Evolutionary conservation across 1,140 invertebrate species (phyloP).

Genomic region (Antheraea mylitta): DNA sequence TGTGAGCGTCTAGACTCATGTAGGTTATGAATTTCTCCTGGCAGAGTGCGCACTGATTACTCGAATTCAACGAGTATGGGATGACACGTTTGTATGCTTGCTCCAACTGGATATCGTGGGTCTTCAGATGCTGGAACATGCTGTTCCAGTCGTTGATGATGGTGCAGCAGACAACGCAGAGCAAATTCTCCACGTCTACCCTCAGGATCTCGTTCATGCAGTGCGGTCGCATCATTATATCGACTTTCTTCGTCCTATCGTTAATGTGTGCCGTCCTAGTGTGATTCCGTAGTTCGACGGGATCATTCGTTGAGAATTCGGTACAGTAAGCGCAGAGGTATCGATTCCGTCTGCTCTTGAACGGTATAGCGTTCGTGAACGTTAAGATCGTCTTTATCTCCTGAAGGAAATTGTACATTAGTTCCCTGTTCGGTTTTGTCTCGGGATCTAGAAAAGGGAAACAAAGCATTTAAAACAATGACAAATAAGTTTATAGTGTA

Average conservation of each 20-base stretch:
- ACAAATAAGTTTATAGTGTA: no score
- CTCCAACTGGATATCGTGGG: slow-evolving; percentile 42
- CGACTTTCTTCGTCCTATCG: slow-evolving; percentile 34
- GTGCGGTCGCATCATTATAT: slow-evolving; percentile 43
- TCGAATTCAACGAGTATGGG: slow-evolving; percentile 41
- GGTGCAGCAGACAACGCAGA: slow-evolving; percentile 42
- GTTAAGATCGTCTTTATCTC: slow-evolving; percentile 51
- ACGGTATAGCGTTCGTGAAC: slow-evolving; percentile 56
- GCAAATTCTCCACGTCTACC: slow-evolving; percentile 47
- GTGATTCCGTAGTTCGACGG: slow-evolving; percentile 42
- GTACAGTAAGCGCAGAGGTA: slow-evolving; percentile 60
- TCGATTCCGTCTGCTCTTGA: slow-evolving; percentile 42
- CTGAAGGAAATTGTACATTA: slow-evolving; percentile 39
- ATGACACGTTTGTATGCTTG: slow-evolving; percentile 47
- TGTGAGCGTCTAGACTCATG: slow-evolving; percentile 51
- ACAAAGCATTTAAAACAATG: no score
- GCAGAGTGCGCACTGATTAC: slow-evolving; percentile 48
- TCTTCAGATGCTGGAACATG: slow-evolving; percentile 50
- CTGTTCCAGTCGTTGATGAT: slow-evolving; percentile 44
- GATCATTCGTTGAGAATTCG: slow-evolving; percentile 39
- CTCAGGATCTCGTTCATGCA: slow-evolving; percentile 52
- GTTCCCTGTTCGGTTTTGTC: slow-evolving; percentile 18
- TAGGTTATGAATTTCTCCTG: slow-evolving; percentile 39
- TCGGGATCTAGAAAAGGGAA: neutral
- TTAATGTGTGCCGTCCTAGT: slow-evolving; percentile 34